Conservation (phyloP, 2,888 invertebrate genomes). For the Idaea aversata region DNA sequence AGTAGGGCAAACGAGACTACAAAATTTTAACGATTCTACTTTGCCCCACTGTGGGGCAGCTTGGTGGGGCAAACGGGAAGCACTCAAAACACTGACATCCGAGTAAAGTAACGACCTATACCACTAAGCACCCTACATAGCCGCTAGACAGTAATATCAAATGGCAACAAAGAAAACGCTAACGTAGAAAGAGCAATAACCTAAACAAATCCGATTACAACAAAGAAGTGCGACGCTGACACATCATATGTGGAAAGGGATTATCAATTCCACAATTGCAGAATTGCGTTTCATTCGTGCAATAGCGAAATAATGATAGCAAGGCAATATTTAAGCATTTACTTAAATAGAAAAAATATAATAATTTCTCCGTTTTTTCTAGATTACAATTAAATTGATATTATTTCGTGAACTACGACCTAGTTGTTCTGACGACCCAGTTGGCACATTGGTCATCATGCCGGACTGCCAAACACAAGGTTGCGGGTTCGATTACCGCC, state of each 20-base stretch:
- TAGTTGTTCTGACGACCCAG: too few relatives aligned
- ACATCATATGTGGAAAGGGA: conserved; percentile 44
- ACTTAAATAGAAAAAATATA: too few relatives aligned
- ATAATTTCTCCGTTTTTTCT: too few relatives aligned
- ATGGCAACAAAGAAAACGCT: conserved; percentile 26
- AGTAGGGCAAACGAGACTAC: too few relatives aligned
- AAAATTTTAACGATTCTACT: too few relatives aligned
- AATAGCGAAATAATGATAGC: conserved; percentile 12
- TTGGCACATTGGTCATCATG: too few relatives aligned
- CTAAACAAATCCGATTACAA: conserved; percentile 59
- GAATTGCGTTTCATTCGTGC: conserved; percentile 26
- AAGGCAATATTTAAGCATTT: conserved; percentile 17
- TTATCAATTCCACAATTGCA: conserved; percentile 42
- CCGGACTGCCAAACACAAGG: too few relatives aligned
- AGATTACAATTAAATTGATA: too few relatives aligned
- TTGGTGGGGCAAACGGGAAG: neutral
- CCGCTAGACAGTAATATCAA: conserved; percentile 23
- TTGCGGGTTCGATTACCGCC: too few relatives aligned
- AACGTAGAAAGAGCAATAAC: conserved; percentile 42
- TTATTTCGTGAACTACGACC: too few relatives aligned
- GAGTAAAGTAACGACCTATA: neutral
- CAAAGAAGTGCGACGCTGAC: conserved; percentile 48
- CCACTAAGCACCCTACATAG: conserved; percentile 3
- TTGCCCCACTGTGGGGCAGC: too few relatives aligned
- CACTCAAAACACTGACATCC: conserved; percentile 3